Percentiles rank a stretch among this genome's conserved stretches.
Evolutionary conservation across 2,113 vertebrate genomes (phyloP).

Genomic region (rabbit (Oryctolagus cuniculus)): mOryCun1.1 NC_091452.1:5894501-5895000

Average conservation of each 20-base stretch:
- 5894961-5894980: constrained; percentile 66
- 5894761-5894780: constrained; percentile 64
- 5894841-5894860: neutral
- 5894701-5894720: constrained; percentile 75
- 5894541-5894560: constrained; percentile 76
- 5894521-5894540: constrained; percentile 71
- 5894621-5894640: constrained; percentile 81
- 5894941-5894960: constrained; percentile 78
- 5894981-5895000: constrained; percentile 84
- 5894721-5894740: constrained; percentile 75
- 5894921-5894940: constrained; percentile 8
- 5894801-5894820: constrained; percentile 44
- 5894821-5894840: constrained; percentile 26
- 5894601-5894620: constrained; percentile 68
- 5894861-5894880: neutral
- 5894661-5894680: constrained; percentile 82
- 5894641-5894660: constrained; percentile 70
- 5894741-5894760: constrained; percentile 66
- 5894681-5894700: constrained; percentile 86
- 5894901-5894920: neutral
- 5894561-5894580: constrained; percentile 71
- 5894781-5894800: constrained; percentile 15
- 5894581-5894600: constrained; percentile 72
- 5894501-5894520: constrained; percentile 46
- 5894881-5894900: neutral